Conservation (phyloP, 2,888 invertebrate genomes). For the Baronia brevicornis region DNA sequence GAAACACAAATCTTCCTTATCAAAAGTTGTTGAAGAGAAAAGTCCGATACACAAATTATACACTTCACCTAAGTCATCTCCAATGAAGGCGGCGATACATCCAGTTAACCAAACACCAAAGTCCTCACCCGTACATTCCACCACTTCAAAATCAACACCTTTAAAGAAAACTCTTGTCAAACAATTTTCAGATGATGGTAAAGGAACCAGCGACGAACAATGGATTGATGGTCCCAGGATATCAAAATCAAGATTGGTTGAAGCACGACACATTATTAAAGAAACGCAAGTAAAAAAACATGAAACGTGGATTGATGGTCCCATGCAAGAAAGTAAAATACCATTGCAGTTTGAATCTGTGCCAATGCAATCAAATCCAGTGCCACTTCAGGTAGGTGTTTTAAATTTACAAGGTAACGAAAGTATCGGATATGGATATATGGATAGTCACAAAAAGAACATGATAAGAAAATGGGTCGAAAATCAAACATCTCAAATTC, state of each 20-base stretch:
- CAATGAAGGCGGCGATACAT: constrained; percentile 54
- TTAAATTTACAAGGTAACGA: constrained; percentile 65
- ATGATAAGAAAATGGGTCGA: constrained; percentile 97
- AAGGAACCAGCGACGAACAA: constrained; percentile 86
- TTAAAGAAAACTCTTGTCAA: constrained; percentile 66
- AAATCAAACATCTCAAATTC: constrained; percentile 89
- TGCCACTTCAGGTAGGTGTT: constrained; percentile 57
- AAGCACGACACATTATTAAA: constrained; percentile 86
- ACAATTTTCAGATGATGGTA: constrained; percentile 49
- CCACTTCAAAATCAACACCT: constrained; percentile 69
- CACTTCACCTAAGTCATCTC: constrained; percentile 76
- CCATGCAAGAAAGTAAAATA: constrained; percentile 79
- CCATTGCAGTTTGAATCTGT: constrained; percentile 62
- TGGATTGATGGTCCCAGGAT: constrained; percentile 98
- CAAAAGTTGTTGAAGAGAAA: constrained; percentile 75
- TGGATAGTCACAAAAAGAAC: constrained; percentile 94
- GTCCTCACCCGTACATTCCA: constrained; percentile 67
- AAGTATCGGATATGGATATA: constrained; percentile 85
- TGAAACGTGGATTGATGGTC: constrained; percentile 98
- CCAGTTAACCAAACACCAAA: constrained; percentile 66
- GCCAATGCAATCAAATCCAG: constrained; percentile 78
- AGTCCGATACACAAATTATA: constrained; percentile 77
- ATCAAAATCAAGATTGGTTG: constrained; percentile 87
- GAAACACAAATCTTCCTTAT: constrained; percentile 66
- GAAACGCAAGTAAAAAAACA: constrained; percentile 86